Conservation (phyloP, 1,140 invertebrate species). For the Zeugodacus cucurbitae region DNA sequence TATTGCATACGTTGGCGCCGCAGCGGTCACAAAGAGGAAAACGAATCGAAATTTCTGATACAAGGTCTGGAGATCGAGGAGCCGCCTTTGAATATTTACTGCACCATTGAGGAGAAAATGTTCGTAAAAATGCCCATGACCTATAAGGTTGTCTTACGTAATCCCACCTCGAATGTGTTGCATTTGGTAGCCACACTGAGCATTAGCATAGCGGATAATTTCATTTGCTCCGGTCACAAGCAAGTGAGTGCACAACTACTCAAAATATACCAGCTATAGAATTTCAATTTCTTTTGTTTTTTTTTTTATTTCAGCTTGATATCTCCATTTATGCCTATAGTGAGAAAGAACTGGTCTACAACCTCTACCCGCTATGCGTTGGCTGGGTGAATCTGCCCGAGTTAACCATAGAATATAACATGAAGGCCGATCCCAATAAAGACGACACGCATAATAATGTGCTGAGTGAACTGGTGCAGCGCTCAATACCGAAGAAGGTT, state of each 20-base stretch:
- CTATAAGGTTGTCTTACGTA: conserved; percentile 61
- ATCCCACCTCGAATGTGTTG: conserved; percentile 58
- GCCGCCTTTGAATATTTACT: conserved; percentile 63
- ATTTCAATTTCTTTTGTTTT: neutral
- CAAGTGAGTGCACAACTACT: conserved; percentile 51
- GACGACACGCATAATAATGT: conserved; percentile 59
- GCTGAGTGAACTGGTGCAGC: conserved; percentile 60
- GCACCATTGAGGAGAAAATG: conserved; percentile 65
- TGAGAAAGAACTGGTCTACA: conserved; percentile 62
- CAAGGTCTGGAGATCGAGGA: conserved; percentile 59
- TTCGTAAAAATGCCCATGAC: conserved; percentile 65
- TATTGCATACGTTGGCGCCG: conserved; percentile 64
- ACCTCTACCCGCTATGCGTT: conserved; percentile 63
- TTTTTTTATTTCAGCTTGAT: conserved; percentile 52
- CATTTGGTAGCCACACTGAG: conserved; percentile 59
- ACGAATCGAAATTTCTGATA: conserved; percentile 64
- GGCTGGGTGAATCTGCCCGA: conserved; percentile 64
- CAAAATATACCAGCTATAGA: neutral
- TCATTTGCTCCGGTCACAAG: conserved; percentile 64
- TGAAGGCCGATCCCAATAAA: conserved; percentile 59
- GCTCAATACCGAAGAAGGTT: conserved; percentile 63
- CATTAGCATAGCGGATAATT: conserved; percentile 64
- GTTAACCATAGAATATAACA: conserved; percentile 61
- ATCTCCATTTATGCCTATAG: conserved; percentile 63
- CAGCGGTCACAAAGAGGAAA: conserved; percentile 56